Percentiles rank a stretch among this genome's conserved stretches.
These are phyloP conservation scores for Plebejus argus DNA, from an alignment of 2,888 invertebrate species.

Conservation along the genomic window DNA sequence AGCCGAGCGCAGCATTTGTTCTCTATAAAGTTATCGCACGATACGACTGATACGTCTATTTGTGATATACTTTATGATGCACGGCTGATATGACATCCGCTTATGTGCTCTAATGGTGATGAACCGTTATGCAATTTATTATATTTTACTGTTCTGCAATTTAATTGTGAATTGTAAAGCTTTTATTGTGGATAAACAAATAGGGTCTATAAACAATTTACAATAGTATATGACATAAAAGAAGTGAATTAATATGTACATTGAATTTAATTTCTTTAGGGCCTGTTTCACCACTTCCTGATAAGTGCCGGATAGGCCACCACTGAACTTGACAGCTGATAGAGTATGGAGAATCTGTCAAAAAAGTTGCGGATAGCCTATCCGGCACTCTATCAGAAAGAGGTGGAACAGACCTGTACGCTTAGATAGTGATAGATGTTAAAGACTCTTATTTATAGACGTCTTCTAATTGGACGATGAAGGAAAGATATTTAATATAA, in stretches of 20 bases:
- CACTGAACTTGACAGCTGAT: too few relatives aligned
- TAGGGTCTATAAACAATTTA: neutral
- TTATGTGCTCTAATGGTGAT: neutral
- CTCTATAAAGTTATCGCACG: constrained; percentile 29
- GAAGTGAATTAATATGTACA: too few relatives aligned
- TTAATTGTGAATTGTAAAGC: neutral
- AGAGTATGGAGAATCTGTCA: too few relatives aligned
- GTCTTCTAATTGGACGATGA: neutral
- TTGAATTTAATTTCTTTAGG: neutral
- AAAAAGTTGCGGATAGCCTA: too few relatives aligned
- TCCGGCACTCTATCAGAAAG: too few relatives aligned
- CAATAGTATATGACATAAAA: neutral
- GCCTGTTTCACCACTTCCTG: too few relatives aligned
- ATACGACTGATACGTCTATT: constrained; percentile 26
- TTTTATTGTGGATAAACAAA: neutral
- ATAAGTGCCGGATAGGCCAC: too few relatives aligned
- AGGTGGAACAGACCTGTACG: too few relatives aligned
- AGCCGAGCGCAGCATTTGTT: constrained; percentile 27
- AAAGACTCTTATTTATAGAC: neutral
- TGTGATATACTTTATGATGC: constrained; percentile 30
- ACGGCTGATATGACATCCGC: constrained; percentile 20
- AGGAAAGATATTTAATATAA: constrained; percentile 7
- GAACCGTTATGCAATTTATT: neutral
- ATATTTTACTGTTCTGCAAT: neutral
- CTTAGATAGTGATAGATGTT: neutral